These are phyloP conservation scores for Episyrphus balteatus DNA, from an alignment of 1,140 invertebrate species.

Conservation along the genomic window DNA sequence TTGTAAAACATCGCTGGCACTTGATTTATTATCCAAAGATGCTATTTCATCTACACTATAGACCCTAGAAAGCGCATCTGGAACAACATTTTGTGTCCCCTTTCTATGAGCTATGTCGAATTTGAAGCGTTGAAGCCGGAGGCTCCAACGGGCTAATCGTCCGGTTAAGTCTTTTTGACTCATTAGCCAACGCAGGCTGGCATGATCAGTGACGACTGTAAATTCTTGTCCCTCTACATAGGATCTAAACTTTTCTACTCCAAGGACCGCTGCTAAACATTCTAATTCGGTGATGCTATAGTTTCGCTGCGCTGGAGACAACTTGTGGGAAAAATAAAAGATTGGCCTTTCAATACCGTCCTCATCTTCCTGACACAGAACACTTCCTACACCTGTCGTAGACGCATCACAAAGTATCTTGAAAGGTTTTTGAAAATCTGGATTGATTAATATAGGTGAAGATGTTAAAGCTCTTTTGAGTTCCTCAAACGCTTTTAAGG, in stretches of 20 bases:
- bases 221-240: slow-evolving; percentile 9
- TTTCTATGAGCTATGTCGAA: slow-evolving; percentile 3
- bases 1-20: slow-evolving; percentile 1
- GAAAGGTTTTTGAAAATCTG: slow-evolving; percentile 8
- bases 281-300: slow-evolving; percentile 14
- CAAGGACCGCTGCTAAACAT: slow-evolving; percentile 9
- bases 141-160: slow-evolving; percentile 5
- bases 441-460: slow-evolving; percentile 2
- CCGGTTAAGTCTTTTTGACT: slow-evolving; percentile 10
- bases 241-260: slow-evolving; percentile 5
- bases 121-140: slow-evolving; percentile 3
- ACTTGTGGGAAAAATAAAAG: slow-evolving; percentile 14
- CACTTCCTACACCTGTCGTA: slow-evolving; percentile 5
- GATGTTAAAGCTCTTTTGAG: slow-evolving; percentile 4
- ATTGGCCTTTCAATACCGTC: slow-evolving; percentile 11
- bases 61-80: slow-evolving; percentile 4
- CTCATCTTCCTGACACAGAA: slow-evolving; percentile 5
- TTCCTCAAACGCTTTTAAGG: not conserved
- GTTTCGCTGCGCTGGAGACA: slow-evolving; percentile 14
- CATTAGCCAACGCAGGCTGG: slow-evolving; percentile 10
- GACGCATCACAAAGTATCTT: slow-evolving; percentile 13
- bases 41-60: slow-evolving; percentile 1
- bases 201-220: slow-evolving; percentile 9
- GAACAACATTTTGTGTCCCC: slow-evolving; percentile 1
- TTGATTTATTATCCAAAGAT: not conserved